Evolutionary conservation across 2,113 vertebrate species (phyloP).

Genomic region (Terrapene triunguis): DNA sequence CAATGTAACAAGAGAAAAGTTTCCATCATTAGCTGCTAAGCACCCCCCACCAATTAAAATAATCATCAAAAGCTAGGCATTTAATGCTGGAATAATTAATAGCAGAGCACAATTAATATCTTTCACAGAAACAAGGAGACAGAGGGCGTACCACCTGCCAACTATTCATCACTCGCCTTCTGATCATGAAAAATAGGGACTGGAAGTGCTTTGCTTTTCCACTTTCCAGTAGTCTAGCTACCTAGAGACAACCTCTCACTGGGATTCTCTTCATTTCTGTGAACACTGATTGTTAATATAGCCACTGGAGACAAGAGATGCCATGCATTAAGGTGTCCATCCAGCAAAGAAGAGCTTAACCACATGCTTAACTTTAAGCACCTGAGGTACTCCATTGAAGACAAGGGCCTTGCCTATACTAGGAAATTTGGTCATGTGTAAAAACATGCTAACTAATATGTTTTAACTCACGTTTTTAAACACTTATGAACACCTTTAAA

Average conservation of each 20-base stretch:
- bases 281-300: accelerated
- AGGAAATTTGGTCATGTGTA: neutral
- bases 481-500: neutral
- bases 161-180: neutral
- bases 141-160: neutral
- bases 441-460: neutral
- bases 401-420: neutral
- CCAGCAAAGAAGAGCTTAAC: neutral
- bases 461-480: neutral
- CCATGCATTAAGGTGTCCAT: accelerated
- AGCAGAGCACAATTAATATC: constrained; percentile 17
- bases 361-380: neutral
- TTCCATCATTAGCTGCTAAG: constrained; percentile 12
- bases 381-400: neutral
- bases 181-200: neutral
- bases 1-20: constrained; percentile 7
- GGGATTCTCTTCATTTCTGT: neutral
- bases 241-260: neutral
- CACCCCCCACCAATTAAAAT: constrained; percentile 42
- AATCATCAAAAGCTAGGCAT: constrained; percentile 41
- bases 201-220: neutral
- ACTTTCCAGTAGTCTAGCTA: neutral
- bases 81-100: constrained; percentile 13
- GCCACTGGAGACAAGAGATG: neutral
- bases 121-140: constrained; percentile 16